phyloP scores from a whole-genome alignment of 2,113 vertebrate species.

The Sturnira hondurensis region DNA sequence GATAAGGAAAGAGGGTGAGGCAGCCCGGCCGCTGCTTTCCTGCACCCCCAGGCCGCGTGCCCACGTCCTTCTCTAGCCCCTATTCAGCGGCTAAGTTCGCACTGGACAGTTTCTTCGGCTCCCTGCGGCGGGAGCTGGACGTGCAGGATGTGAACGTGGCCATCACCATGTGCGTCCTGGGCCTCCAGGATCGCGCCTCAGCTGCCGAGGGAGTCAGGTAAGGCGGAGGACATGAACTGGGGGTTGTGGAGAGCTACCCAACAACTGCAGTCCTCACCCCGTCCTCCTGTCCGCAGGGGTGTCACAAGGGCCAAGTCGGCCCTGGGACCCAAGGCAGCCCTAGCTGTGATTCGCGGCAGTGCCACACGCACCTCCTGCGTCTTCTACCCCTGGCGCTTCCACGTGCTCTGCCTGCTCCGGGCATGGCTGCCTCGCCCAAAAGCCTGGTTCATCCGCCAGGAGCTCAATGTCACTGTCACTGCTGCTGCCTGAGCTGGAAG shows the following conservation, averaged over 20 bases:
- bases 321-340: slow-evolving; percentile 84
- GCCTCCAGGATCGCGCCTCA: slow-evolving; percentile 84
- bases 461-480: slow-evolving; percentile 75
- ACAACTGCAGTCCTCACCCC: background rate
- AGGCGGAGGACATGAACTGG: accelerated
- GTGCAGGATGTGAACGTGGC: slow-evolving; percentile 86
- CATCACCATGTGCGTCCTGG: slow-evolving; percentile 86
- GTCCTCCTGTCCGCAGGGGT: background rate
- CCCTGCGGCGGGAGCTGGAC: slow-evolving; percentile 84
- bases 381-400: slow-evolving; percentile 85
- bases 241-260: background rate
- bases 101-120: slow-evolving; percentile 88
- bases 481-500: background rate
- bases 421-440: slow-evolving; percentile 78
- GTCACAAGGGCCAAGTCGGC: background rate
- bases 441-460: slow-evolving; percentile 73
- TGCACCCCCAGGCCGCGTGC: slow-evolving; percentile 79
- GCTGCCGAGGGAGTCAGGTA: slow-evolving; percentile 84
- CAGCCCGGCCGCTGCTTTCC: background rate
- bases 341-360: slow-evolving; percentile 84
- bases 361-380: slow-evolving; percentile 74
- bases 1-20: too few species aligned
- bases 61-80: slow-evolving; percentile 81
- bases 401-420: slow-evolving; percentile 62
- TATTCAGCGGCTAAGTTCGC: slow-evolving; percentile 89